Base-by-base conservation (phyloP, 1,140 invertebrate genomes). In the Theocolax elegans region DNA sequence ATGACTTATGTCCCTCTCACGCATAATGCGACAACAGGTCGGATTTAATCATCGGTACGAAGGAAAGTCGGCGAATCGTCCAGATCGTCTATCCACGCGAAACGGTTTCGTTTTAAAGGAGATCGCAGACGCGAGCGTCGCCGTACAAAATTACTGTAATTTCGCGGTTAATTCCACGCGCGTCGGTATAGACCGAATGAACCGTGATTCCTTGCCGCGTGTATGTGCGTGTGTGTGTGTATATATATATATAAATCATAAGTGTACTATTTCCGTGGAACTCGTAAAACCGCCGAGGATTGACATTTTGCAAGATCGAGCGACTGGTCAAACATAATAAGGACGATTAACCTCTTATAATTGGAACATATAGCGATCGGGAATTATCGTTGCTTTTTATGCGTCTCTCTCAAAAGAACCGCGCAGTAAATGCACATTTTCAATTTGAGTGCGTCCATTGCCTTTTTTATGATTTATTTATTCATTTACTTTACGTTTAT, bases 141-240 rank as follows among this genome's bases (percentile, higher is more conserved):
- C n/a, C 29, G 49, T 31, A 19, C 62, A 6, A 65, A 65, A 65
- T 65, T 53, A 65, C 49, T 10, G 60, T 63, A 40, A 63, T 49
- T 19, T 15, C 15, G 59, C 13, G 59, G 7, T 19, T 42, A 12
- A 62, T 40, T 59, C 38, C 29, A 31, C 53, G n/a, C n/a, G 9
- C 53, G 1, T 10, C 1, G 3, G n/a, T n/a, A n/a, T n/a, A n/a
- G 27, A 8, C 7, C 25, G 15, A 38, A 31, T 9, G 13, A 56
- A 29, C 31, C 17, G 53, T 21, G 53, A 23, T 9, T 23, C 10
- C 1, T 17, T 3, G 6, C 51, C 13, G 23, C 51, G n/a, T 56
- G 10, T 31, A 19, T 56, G 0, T 8, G 53, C n/a, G n/a, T n/a
- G n/a, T n/a, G n/a, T n/a, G n/a, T n/a, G n/a, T n/a, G n/a, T n/a